Percentiles rank a stretch among this genome's conserved stretches.
Evolutionary conservation across 2,113 vertebrate genomes (phyloP).

Genomic region (Colaptes auratus): DNA sequence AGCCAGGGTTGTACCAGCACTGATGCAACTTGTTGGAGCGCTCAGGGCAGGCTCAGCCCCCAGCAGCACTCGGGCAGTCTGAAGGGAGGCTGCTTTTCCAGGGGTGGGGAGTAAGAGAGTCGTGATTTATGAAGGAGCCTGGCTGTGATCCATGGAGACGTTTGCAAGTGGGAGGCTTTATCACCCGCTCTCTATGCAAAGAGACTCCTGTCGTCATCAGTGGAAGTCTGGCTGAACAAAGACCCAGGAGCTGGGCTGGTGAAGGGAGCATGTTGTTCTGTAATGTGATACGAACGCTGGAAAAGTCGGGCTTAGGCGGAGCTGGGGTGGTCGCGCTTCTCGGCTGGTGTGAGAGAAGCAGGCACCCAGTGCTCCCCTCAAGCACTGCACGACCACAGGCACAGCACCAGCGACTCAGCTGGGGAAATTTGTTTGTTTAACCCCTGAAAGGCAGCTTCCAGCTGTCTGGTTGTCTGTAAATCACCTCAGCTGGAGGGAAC

Average conservation of each 20-base stretch:
- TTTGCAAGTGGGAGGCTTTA: conserved; percentile 42
- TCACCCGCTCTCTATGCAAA: conserved; percentile 51
- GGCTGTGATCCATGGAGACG: not conserved
- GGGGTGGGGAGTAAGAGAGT: not conserved
- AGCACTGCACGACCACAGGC: not conserved
- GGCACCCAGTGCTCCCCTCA: not conserved
- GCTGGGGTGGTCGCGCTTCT: not conserved
- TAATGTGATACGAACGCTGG: not conserved
- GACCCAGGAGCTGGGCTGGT: conserved; percentile 23
- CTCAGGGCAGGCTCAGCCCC: not conserved
- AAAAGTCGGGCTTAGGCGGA: not conserved
- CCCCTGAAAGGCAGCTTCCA: not conserved
- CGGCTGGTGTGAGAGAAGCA: fast-evolving
- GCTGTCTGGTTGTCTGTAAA: not conserved
- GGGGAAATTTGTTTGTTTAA: not conserved
- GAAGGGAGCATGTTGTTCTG: conserved; percentile 28
- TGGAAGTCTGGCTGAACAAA: conserved; percentile 44
- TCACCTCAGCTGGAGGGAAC: not conserved
- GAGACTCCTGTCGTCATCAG: not conserved
- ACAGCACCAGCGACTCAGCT: not conserved
- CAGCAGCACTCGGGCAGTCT: not conserved
- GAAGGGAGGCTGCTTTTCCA: conserved; percentile 1
- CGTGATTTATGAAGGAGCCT: not conserved
- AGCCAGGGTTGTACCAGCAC: not conserved
- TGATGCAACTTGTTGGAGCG: not conserved